Conservation (phyloP, 2,113 vertebrate species). For the Tyto alba region DNA sequence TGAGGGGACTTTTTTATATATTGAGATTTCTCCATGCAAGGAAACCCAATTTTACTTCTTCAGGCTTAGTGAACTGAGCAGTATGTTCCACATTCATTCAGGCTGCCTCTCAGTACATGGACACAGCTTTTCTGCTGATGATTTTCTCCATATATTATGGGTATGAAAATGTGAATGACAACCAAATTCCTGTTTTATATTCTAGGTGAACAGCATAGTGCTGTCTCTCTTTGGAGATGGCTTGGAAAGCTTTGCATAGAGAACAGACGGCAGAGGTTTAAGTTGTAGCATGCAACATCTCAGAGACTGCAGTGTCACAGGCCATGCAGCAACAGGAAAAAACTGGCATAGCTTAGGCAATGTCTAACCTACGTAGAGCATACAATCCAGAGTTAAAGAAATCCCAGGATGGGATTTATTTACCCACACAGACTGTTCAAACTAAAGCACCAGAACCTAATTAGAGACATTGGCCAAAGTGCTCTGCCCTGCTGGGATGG, state of each 20-base stretch:
- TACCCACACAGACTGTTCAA: background rate
- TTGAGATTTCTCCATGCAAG: background rate
- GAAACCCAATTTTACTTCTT: background rate
- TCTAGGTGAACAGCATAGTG: background rate
- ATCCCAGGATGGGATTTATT: background rate
- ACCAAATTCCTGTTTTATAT: background rate
- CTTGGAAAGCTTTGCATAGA: background rate
- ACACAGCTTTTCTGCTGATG: background rate
- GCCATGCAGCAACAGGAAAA: background rate
- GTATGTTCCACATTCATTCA: accelerated
- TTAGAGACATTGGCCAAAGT: background rate
- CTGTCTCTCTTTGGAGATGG: background rate
- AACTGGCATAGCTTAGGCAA: background rate
- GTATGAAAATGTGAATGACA: background rate
- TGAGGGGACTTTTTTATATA: background rate
- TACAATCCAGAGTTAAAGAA: background rate
- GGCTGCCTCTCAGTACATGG: background rate
- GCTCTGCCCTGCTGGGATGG: background rate
- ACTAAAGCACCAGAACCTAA: background rate
- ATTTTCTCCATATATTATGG: background rate
- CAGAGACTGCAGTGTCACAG: background rate
- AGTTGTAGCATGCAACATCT: background rate
- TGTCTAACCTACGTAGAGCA: background rate
- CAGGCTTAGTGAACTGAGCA: background rate
- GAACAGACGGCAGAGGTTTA: background rate